phyloP scores from a whole-genome alignment of 2,888 invertebrate species.

The Lampropteryx suffumata region DNA sequence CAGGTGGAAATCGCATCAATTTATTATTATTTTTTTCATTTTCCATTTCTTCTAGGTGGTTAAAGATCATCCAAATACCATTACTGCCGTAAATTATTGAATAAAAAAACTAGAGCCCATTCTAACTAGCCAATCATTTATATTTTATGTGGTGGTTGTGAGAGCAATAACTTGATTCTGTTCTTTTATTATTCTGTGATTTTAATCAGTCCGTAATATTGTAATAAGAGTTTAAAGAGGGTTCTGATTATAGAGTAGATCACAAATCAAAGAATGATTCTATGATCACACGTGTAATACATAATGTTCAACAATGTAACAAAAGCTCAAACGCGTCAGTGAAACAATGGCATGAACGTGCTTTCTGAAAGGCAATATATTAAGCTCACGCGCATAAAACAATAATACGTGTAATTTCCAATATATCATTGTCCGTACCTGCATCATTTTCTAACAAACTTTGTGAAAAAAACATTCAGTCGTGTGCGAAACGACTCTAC shows the following conservation, averaged over 20 bases:
- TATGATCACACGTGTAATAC: slow-evolving; percentile 1
- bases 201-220: slow-evolving; percentile 3
- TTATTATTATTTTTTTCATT: slow-evolving; percentile 50
- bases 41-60: slow-evolving; percentile 48
- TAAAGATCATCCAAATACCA: slow-evolving; percentile 50
- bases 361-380: slow-evolving; percentile 50
- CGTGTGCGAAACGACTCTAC: slow-evolving; percentile 60
- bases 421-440: slow-evolving; percentile 47
- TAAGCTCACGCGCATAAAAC: slow-evolving; percentile 48
- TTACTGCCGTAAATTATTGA: slow-evolving; percentile 26
- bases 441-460: slow-evolving; percentile 50
- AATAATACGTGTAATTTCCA: slow-evolving; percentile 62
- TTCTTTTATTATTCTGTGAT: too few relatives aligned
- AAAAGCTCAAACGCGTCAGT: slow-evolving; percentile 40
- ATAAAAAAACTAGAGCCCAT: slow-evolving; percentile 21
- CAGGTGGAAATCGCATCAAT: slow-evolving; percentile 64
- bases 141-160: slow-evolving; percentile 20
- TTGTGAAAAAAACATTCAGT: slow-evolving; percentile 56
- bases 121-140: slow-evolving; percentile 18
- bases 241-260: background rate
- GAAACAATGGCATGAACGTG: slow-evolving; percentile 52
- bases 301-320: slow-evolving; percentile 16
- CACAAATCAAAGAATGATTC: slow-evolving; percentile 2
- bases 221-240: background rate
- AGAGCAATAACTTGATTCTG: slow-evolving; percentile 3